These are phyloP conservation scores for Hassar affinis DNA, from an alignment of 2,113 vertebrate species.

Conservation along the genomic window DNA sequence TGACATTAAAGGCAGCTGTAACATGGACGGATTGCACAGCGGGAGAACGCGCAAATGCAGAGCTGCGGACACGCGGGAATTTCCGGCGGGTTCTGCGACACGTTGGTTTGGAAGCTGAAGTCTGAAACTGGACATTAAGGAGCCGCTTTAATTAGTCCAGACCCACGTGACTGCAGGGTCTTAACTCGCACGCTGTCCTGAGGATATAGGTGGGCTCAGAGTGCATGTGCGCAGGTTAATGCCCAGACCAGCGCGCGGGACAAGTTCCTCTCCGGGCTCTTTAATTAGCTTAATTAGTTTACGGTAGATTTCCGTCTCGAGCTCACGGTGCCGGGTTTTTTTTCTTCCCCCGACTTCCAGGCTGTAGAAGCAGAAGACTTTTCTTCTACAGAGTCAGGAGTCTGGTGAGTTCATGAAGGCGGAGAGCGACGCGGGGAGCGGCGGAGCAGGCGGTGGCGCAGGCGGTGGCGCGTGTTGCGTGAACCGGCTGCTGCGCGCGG, in stretches of 20 bases:
- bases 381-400: neutral
- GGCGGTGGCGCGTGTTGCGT: slow-evolving; percentile 66
- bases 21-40: too few relatives aligned
- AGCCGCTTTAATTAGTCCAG: slow-evolving; percentile 33
- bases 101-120: neutral
- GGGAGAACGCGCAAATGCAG: neutral
- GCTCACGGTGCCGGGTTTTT: neutral
- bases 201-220: slow-evolving; percentile 32
- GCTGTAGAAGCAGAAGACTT: neutral
- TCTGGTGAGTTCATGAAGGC: slow-evolving; percentile 69
- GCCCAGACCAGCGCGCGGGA: neutral
- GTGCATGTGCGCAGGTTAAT: neutral
- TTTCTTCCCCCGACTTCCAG: neutral
- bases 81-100: neutral
- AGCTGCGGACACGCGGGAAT: neutral
- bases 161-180: slow-evolving; percentile 45
- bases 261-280: neutral
- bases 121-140: neutral
- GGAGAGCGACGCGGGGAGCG: slow-evolving; percentile 50
- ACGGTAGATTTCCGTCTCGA: neutral
- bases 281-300: too few relatives aligned
- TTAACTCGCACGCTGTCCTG: slow-evolving; percentile 23
- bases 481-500: slow-evolving; percentile 85
- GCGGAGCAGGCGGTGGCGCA: slow-evolving; percentile 65
- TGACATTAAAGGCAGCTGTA: neutral